A percentile compares a stretch with the other conserved stretches of the same genome.
phyloP scores from a whole-genome alignment of 2,797 vertebrate genomes.

The Novumbra hubbsi region DNA sequence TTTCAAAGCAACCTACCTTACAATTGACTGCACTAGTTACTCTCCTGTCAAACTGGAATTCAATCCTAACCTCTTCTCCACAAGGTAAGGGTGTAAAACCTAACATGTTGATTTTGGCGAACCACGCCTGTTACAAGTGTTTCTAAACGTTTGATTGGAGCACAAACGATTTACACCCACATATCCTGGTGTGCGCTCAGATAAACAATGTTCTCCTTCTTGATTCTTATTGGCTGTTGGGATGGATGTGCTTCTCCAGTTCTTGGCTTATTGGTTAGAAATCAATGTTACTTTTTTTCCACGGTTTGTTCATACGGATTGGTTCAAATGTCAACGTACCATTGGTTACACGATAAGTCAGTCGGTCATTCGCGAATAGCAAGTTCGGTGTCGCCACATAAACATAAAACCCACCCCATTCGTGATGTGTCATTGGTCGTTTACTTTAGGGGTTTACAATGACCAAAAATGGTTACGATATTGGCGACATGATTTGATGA shows the following conservation, averaged over 20 bases:
- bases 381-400: slow-evolving; percentile 35
- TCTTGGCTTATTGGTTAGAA: slow-evolving; percentile 2
- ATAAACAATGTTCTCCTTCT: accelerated
- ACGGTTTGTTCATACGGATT: slow-evolving; percentile 16
- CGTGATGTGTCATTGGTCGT: slow-evolving; percentile 45
- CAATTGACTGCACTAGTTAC: slow-evolving; percentile 62
- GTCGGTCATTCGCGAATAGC: neutral
- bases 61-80: slow-evolving; percentile 48
- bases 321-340: slow-evolving; percentile 17
- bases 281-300: neutral
- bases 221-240: slow-evolving; percentile 42
- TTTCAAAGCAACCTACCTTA: slow-evolving; percentile 62
- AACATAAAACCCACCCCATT: slow-evolving; percentile 14
- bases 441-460: slow-evolving; percentile 40
- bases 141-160: slow-evolving; percentile 50
- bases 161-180: slow-evolving; percentile 21
- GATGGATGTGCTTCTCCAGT: too few species aligned
- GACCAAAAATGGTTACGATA: slow-evolving; percentile 59
- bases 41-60: slow-evolving; percentile 62
- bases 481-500: slow-evolving; percentile 40
- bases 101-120: slow-evolving; percentile 30
- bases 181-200: too few species aligned
- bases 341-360: slow-evolving; percentile 34
- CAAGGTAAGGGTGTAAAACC: slow-evolving; percentile 50
- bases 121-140: slow-evolving; percentile 23